These are phyloP conservation scores for Drosophila robusta DNA, from an alignment of 2,888 invertebrate genomes.

Conservation along the genomic window DNA sequence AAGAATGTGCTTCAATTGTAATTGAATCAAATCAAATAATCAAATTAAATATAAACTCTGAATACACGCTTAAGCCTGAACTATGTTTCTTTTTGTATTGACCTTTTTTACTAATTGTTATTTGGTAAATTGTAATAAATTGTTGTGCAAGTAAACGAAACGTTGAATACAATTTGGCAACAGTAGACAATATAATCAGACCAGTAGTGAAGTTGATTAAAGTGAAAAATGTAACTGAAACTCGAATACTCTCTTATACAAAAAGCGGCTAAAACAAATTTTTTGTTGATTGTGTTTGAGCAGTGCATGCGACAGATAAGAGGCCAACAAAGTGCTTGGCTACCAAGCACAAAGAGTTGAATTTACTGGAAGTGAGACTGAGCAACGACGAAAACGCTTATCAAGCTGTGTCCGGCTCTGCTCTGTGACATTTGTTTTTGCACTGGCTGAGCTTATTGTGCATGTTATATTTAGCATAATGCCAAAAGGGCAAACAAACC, in stretches of 20 bases:
- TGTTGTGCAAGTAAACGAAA: not conserved
- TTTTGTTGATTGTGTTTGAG: not conserved
- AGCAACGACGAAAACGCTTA: constrained; percentile 27
- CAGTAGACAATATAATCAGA: not conserved
- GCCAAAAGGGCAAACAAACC: constrained; percentile 54
- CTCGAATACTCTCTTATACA: not conserved
- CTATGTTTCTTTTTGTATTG: not conserved
- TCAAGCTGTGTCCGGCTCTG: constrained; percentile 44
- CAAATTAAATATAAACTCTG: not conserved
- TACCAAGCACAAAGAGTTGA: constrained; percentile 35
- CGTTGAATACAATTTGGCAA: not conserved
- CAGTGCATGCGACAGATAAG: constrained; percentile 21
- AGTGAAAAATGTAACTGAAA: not conserved
- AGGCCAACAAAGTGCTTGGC: constrained; percentile 8
- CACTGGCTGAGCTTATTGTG: constrained; percentile 22
- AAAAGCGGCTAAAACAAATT: not conserved
- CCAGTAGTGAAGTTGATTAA: not conserved
- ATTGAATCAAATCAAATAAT: too few species aligned
- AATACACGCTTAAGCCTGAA: not conserved
- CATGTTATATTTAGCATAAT: constrained; percentile 66
- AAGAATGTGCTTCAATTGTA: not conserved
- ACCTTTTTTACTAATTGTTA: not conserved
- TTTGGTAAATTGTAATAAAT: not conserved
- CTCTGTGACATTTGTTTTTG: constrained; percentile 41
- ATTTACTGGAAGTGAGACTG: not conserved